Base-by-base conservation (phyloP, 2,113 vertebrate genomes). In the Phalacrocorax carbo region DNA sequence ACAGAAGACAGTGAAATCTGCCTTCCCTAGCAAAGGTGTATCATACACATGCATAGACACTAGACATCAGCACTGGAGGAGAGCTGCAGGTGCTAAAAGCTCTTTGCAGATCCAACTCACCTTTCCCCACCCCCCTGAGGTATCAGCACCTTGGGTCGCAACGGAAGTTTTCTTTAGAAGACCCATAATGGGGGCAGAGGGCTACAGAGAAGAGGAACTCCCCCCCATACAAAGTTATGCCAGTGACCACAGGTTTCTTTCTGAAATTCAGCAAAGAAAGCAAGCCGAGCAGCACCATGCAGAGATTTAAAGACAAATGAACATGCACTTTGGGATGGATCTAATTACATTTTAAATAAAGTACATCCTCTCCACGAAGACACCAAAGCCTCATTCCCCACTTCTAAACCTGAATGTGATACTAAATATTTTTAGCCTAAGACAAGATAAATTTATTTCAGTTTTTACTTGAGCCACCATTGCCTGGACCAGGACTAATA, bases 281-380 rank as follows among this genome's bases (percentile, higher is more conserved):
- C 36, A 70, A 91, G 42, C 68, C 57, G 6, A 44, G 32, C 38
- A 82, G 78, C 70, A 82, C 46, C 18, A 36, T 11, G 49, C 19
- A 13, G 42, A 87, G 82, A 62, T 61, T 60, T 88, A 71, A 82
- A 86, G 64, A 58, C 48, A 64, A 81, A 64, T 23, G 34, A 80
- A 49, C 65, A 22, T 19, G 44, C 46, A n/a, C 38, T 40, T 92
- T 64, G 21, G 27, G 49, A 88, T 30, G 36, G 91, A 94, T 78
- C 86, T 54, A 83, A 51, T 85, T 86, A 70, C 51, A 57, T 95
- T 89, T 94, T 71, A 86, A 91, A 94, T 42, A 75, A 90, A 86
- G 55, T 26, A 9, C 11, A 25, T 21, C 15, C 25, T 77, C 60
- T 85, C 62, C 32, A 15, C 77, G 69, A 87, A 94, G 88, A 77